Percentiles rank a stretch among this genome's conserved stretches.
These are phyloP conservation scores for Propsilocerus akamusi DNA, from an alignment of 1,140 invertebrate genomes.

Conservation along the genomic window DNA sequence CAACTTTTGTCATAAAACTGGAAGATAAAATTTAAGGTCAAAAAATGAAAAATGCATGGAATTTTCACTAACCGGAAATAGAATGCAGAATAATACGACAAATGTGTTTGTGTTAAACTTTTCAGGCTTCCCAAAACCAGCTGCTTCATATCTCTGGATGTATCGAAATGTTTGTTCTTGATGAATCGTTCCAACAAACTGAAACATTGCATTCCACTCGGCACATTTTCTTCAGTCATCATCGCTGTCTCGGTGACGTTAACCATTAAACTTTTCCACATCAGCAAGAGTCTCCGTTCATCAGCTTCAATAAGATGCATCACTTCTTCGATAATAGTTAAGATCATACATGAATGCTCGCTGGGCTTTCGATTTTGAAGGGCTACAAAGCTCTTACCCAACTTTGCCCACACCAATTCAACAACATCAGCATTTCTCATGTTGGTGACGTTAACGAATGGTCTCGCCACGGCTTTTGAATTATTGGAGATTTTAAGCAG, in stretches of 20 bases:
- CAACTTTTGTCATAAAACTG: conserved; percentile 16
- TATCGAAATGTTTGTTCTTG: conserved; percentile 7
- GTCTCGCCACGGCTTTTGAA: not conserved
- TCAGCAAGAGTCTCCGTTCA: not conserved
- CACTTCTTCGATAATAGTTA: not conserved
- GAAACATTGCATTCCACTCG: conserved; percentile 15
- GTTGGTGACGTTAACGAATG: not conserved
- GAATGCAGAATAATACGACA: conserved; percentile 21
- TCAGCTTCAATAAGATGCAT: not conserved
- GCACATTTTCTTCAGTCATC: conserved; percentile 20
- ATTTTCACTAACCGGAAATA: conserved; percentile 13
- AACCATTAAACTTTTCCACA: not conserved
- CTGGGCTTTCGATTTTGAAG: not conserved
- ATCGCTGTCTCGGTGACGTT: conserved; percentile 18
- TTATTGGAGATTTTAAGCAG: conserved; percentile 13
- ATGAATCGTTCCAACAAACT: conserved; percentile 12
- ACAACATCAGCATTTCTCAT: not conserved
- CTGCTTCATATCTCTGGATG: conserved; percentile 2
- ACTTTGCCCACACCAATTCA: conserved; percentile 7
- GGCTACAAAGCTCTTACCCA: not conserved
- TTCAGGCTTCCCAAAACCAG: conserved; percentile 12
- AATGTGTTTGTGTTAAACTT: conserved; percentile 15
- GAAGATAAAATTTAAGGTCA: not conserved
- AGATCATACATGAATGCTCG: not conserved
- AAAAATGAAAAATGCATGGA: not conserved